Evolutionary conservation across 2,888 invertebrate species (phyloP), one percentile per base, ranked within the genome.

Genomic region (Scaptomyza flava): DNA sequence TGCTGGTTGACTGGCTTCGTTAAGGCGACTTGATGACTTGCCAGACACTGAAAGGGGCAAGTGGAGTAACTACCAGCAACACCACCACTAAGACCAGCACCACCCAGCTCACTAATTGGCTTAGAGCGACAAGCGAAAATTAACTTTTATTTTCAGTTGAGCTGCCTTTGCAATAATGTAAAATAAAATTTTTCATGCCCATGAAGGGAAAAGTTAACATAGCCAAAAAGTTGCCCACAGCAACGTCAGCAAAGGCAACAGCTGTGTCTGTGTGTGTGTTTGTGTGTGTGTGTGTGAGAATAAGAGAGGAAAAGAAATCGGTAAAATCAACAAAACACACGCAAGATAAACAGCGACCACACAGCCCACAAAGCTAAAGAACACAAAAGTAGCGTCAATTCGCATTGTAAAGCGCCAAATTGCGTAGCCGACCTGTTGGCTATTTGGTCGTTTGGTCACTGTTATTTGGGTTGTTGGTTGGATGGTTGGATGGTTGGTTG

Each of bases 111-210:
- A 84, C 84, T 84, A 84, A 84, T 84, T 84, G 84, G 84, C 84
- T 84, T 87, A 84, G 82, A 84, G 87, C 87, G 87, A 84, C 84
- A 84, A 84, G 82, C 85, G 84, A 84, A 84, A 84, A 87, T 84
- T 80, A 87, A 87, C 85, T 78, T 84, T 86, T 83, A 79, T 85
- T 85, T 81, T 79, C 67, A 67, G 59, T 63, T 75, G 65, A 63
- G 70, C 77, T 77, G 74, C 67, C 71, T 66, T 57, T 76, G 65
- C 67, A 81, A 83, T 81, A 81, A 81, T 81, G 77, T 79, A 79
- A 83, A 81, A 81, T 74, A 79, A 56, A 81, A 81, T 81, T 79
- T 81, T 74, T 77, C 77, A 79, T 65, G 77, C 72, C 77, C 77
- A 62, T 68, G 53, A 73, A 78, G 76, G 65, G 67, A 78, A 78